Base-by-base conservation (phyloP, 2,113 vertebrate species). In the Pithys albifrons region DNA sequence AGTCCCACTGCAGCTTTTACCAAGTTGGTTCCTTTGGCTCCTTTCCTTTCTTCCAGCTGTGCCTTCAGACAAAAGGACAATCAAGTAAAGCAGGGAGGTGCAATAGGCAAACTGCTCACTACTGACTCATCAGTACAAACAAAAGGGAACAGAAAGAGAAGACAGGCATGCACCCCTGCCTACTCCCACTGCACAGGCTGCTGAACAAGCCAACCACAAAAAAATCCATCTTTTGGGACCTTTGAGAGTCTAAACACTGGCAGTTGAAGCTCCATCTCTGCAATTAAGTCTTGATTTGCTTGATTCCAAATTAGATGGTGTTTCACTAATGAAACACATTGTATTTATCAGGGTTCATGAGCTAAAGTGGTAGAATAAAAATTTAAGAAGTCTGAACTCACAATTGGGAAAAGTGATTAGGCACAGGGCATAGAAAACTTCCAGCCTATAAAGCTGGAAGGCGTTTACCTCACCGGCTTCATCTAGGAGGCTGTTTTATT, bases 321-420 rank as follows among this genome's bases (percentile, higher is more conserved):
- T 91, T 92, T 87, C 54, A 28, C 45, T 88, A 91, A 85, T 24
- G 54, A 96, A 96, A 45, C n/a, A 46, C 29, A 57, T 71, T 31
- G 37, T 57, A 25, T 70, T 92, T 96, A 59, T 73, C n/a, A 52
- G 66, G 75, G 58, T 46, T 93, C 41, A 88, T 46, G 20, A 88
- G 65, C 72, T 71, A 61, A 92, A 31, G 28, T 59, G 19, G 59
- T 74, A 77, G 48, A 94, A 86, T 24, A 51, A 86, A 66, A 80
- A 55, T 43, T 72, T 61, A 0, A 35, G 86, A 84, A 86, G 72
- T 39, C 61, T 29, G 33, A 88, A 81, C 35, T 49, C n/a, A 31
- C 16, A 59, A 20, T 9, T 54, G 35, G n/a, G 37, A 89, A 82
- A 39, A 58, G 16, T 10, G 6, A 96, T 64, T 25, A 88, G 46